These are phyloP conservation scores for Ophthalmotilapia sp. DNA, from an alignment of 2,113 vertebrate species.

Conservation along the genomic window DNA sequence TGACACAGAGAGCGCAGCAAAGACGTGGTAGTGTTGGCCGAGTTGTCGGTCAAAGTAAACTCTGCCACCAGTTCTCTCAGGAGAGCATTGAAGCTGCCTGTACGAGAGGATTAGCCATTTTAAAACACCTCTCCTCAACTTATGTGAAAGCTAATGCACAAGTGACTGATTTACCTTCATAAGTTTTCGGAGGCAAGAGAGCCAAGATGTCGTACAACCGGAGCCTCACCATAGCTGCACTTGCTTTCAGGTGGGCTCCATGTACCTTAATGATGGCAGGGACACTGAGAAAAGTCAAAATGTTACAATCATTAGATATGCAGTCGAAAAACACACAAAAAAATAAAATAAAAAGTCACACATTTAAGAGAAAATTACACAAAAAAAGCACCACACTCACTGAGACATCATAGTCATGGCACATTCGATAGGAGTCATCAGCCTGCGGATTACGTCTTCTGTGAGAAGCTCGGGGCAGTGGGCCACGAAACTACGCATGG, in stretches of 20 bases:
- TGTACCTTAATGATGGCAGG: conserved; percentile 95
- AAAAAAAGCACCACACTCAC: conserved; percentile 74
- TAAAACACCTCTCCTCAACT: background rate
- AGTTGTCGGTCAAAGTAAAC: conserved; percentile 98
- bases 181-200: conserved; percentile 94
- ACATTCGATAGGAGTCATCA: conserved; percentile 98
- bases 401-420: conserved; percentile 99
- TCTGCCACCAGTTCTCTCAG: conserved; percentile 94
- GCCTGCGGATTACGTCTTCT: conserved; percentile 92
- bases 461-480: conserved; percentile 96
- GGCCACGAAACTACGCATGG: conserved; percentile 98
- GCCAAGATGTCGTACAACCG: conserved; percentile 96
- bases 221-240: conserved; percentile 97
- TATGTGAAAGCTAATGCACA: background rate
- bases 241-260: conserved; percentile 95
- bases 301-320: background rate
- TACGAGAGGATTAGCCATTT: background rate
- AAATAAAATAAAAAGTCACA: rapidly evolving
- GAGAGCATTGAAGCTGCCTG: conserved; percentile 92
- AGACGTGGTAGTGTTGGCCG: conserved; percentile 96
- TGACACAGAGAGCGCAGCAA: conserved; percentile 95
- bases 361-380: background rate
- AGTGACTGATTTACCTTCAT: conserved; percentile 80
- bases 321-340: background rate
- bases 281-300: conserved; percentile 70